Percentiles rank a stretch among this genome's conserved stretches.
Evolutionary conservation across 2,888 invertebrate genomes (phyloP).

Genomic region (Nudaria mundana): DNA sequence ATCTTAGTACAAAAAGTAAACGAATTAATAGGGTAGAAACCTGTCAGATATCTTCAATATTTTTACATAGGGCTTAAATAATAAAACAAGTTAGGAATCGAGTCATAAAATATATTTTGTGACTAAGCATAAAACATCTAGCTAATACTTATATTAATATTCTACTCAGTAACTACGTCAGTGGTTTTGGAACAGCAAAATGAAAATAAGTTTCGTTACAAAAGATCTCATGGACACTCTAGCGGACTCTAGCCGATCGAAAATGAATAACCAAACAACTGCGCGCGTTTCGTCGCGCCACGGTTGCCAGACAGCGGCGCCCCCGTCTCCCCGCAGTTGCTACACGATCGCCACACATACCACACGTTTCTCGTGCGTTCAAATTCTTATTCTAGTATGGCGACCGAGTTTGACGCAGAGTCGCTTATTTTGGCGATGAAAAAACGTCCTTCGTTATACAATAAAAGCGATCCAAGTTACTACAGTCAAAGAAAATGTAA

Average conservation of each 20-base stretch:
- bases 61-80: too few relatives aligned
- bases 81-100: too few relatives aligned
- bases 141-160: too few relatives aligned
- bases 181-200: too few relatives aligned
- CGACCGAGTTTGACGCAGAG: slow-evolving; percentile 40
- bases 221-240: slow-evolving; percentile 22
- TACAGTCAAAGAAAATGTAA: slow-evolving; percentile 45
- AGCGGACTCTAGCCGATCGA: slow-evolving; percentile 35
- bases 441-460: slow-evolving; percentile 45
- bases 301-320: slow-evolving; percentile 39
- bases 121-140: too few relatives aligned
- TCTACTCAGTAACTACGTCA: too few relatives aligned
- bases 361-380: slow-evolving; percentile 48
- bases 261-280: slow-evolving; percentile 11
- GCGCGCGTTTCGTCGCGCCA: slow-evolving; percentile 38
- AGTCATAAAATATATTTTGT: too few relatives aligned
- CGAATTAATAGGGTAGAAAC: too few relatives aligned
- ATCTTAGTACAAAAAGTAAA: too few relatives aligned
- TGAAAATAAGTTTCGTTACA: too few relatives aligned
- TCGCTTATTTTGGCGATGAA: slow-evolving; percentile 48
- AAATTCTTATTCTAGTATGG: slow-evolving; percentile 27
- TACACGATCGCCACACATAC: slow-evolving; percentile 25
- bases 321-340: slow-evolving; percentile 49
- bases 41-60: too few relatives aligned
- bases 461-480: slow-evolving; percentile 43